phyloP scores from a whole-genome alignment of 2,888 invertebrate species.

The Andricus quercusramuli region DNA sequence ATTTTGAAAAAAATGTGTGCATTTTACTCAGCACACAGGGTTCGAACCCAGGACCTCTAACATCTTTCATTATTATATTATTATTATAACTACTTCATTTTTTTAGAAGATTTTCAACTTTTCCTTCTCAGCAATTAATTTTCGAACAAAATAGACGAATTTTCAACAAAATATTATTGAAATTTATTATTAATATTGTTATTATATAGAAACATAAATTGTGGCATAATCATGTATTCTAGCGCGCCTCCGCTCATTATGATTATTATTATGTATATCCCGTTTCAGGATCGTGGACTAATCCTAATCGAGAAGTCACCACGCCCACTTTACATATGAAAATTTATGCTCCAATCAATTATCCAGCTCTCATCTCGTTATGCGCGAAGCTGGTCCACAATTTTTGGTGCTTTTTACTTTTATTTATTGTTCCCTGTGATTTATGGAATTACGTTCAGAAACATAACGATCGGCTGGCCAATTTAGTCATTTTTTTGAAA shows the following conservation, averaged over 20 bases:
- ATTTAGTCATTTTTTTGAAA: not conserved
- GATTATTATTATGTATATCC: not conserved
- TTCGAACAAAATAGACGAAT: no score
- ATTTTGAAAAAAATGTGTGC: not conserved
- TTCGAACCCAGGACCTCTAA: no score
- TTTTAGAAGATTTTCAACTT: no score
- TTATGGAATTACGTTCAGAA: constrained; percentile 8
- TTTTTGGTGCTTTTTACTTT: constrained; percentile 25
- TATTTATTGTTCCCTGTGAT: constrained; percentile 12
- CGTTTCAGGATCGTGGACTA: constrained; percentile 28
- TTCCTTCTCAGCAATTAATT: no score
- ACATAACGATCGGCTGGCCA: constrained; percentile 4
- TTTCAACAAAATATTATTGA: no score
- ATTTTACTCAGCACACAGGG: not conserved
- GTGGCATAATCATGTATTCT: constrained; percentile 1
- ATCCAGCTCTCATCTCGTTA: constrained; percentile 49
- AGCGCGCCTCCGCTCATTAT: not conserved
- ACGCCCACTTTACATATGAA: constrained; percentile 61
- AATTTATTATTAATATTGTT: no score
- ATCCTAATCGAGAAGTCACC: constrained; percentile 57
- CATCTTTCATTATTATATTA: no score
- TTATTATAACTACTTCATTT: no score
- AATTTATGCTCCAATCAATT: constrained; percentile 62
- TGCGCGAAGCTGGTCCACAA: constrained; percentile 1
- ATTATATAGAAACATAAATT: not conserved